Base-by-base conservation (phyloP, 2,113 vertebrate species). In the Verasper variegatus region DNA sequence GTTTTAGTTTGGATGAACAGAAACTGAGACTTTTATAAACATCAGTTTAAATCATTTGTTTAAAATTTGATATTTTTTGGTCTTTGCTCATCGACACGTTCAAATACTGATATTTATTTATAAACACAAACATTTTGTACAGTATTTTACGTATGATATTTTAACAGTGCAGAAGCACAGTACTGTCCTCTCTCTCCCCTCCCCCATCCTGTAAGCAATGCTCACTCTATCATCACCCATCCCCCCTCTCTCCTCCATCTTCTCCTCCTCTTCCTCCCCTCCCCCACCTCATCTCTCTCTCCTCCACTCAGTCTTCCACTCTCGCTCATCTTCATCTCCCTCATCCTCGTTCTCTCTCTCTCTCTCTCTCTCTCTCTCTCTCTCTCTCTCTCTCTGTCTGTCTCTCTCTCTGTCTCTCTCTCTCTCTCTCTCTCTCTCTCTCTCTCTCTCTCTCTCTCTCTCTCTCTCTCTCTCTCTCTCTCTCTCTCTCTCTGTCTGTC, bases 161-260 rank as follows among this genome's bases (percentile, higher is more conserved):
- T 78, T 66, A 67, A 61, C 57, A 62, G 63, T 68, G 56, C 20
- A 72, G 61, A 17, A 52, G 12, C 54, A 49, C 24, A 21, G 18
- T 21, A 61, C 24, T 0, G 54, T 42, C 61, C 67, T 17, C 75
- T 57, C 68, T 1, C 67, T 14, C 59, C 57, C 82, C 74, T 78
- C 83, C 85, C 88, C 82, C 78, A 81, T 21, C 64, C 61, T 58
- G 52, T 42, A 65, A 18, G 54, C 23, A 35, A 59, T 54, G 57
- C 84, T 78, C 76, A 20, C 74, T 81, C 73, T 42, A 26, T 47
- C 70, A 27, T 56, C 68, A 14, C 61, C 78, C 80, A 56, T 37
- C 82, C 85, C 60, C 49, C 60, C 72, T 49, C 68, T 68, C 67
- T 21, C 54, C 60, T 12, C 31, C 35, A 14, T 74, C 31, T 42